phyloP scores from a whole-genome alignment of 1,140 invertebrate species.

The Diorhabda carinulata region DNA sequence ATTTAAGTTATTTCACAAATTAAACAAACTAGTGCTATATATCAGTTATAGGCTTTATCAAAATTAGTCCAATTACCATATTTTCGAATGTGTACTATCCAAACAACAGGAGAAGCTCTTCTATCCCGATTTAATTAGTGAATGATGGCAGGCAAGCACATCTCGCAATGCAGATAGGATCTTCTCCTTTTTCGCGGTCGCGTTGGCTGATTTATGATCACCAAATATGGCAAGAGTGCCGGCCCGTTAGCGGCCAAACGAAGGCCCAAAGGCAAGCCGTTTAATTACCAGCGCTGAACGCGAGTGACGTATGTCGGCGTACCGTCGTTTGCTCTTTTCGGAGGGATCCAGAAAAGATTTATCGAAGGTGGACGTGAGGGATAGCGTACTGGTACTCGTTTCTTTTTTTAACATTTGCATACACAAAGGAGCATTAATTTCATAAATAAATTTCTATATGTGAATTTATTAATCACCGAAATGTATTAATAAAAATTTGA shows the following conservation, averaged over 20 bases:
- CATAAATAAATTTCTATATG: too few species aligned
- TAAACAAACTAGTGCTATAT: too few species aligned
- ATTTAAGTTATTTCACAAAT: too few species aligned
- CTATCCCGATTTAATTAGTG: background rate
- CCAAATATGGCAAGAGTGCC: conserved; percentile 1
- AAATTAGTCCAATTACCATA: too few species aligned
- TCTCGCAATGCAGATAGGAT: conserved; percentile 1
- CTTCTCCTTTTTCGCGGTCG: conserved; percentile 1
- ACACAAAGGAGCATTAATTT: too few species aligned
- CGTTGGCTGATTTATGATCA: background rate
- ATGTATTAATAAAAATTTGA: too few species aligned
- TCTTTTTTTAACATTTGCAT: too few species aligned
- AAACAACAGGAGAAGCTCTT: background rate
- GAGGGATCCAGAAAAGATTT: background rate
- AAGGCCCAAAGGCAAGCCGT: background rate
- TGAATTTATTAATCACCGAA: too few species aligned
- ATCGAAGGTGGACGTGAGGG: background rate
- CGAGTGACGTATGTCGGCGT: background rate
- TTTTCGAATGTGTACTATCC: too few species aligned
- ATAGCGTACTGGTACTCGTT: background rate
- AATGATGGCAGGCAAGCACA: conserved; percentile 1
- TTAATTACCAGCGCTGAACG: background rate
- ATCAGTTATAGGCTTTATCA: too few species aligned
- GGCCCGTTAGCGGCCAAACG: background rate
- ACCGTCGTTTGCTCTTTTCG: conserved; percentile 1